Evolutionary conservation across 2,888 invertebrate species (phyloP).

Genomic region (Melieria crassipennis): DNA sequence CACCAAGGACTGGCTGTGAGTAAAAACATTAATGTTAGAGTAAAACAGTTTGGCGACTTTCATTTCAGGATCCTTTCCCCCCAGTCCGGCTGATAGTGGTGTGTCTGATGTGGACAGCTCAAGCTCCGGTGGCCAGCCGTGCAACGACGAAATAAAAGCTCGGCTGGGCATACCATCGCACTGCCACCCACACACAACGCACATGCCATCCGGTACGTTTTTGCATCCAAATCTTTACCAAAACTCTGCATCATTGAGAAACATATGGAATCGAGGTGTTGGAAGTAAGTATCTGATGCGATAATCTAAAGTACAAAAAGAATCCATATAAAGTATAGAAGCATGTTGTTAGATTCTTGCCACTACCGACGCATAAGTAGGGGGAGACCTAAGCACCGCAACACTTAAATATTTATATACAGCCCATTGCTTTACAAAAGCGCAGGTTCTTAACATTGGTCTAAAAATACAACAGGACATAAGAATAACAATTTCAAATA

Average conservation of each 20-base stretch:
- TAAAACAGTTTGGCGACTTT: slow-evolving; percentile 21
- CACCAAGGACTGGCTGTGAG: no score
- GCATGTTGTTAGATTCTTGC: no score
- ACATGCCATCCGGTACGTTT: slow-evolving; percentile 64
- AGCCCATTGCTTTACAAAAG: no score
- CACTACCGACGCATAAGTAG: no score
- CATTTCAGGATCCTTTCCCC: slow-evolving; percentile 88
- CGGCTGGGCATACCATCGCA: slow-evolving; percentile 79
- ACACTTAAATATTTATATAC: no score
- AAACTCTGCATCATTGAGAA: slow-evolving; percentile 68
- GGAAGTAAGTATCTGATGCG: slow-evolving; percentile 60
- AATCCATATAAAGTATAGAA: not conserved
- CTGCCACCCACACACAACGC: slow-evolving; percentile 62
- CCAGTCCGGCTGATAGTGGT: slow-evolving; percentile 96
- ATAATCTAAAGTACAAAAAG: not conserved
- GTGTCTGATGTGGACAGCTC: slow-evolving; percentile 97
- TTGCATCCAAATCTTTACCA: slow-evolving; percentile 77
- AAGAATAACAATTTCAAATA: no score
- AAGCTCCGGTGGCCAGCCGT: slow-evolving; percentile 78
- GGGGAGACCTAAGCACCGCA: no score
- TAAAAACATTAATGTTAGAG: no score
- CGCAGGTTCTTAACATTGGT: no score
- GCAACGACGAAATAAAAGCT: slow-evolving; percentile 84
- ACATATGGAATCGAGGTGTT: slow-evolving; percentile 67
- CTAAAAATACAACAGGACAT: no score